Conservation (phyloP, 37 sponge, comb jelly and placozoan genomes). For the Halichondria panicea region DNA sequence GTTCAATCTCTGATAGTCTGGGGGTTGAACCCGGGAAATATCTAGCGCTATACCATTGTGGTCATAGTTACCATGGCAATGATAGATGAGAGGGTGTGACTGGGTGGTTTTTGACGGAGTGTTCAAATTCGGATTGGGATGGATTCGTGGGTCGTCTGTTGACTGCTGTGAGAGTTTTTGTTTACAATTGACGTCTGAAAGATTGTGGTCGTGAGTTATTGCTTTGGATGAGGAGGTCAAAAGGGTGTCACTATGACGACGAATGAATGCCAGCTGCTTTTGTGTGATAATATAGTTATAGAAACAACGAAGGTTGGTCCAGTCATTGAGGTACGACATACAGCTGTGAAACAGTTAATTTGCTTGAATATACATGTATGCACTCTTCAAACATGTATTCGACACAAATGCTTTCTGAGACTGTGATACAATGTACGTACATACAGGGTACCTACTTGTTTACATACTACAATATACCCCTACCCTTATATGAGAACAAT, state of each 20-base stretch:
- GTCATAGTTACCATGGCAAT: conserved; percentile 13
- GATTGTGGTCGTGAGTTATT: background rate
- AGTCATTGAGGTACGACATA: conserved; percentile 11
- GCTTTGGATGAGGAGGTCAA: background rate
- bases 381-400: too few relatives aligned
- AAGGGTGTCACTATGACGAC: conserved; percentile 20
- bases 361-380: too few relatives aligned
- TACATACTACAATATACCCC: too few relatives aligned
- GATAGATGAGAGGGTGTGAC: background rate
- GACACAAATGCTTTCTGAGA: too few relatives aligned
- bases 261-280: conserved; percentile 20
- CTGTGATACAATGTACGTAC: too few relatives aligned
- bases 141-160: too few relatives aligned
- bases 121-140: too few relatives aligned
- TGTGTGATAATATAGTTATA: conserved; percentile 50
- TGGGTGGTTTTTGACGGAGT: too few relatives aligned
- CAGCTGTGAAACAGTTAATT: too few relatives aligned
- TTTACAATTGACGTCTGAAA: background rate
- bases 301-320: conserved; percentile 19
- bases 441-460: too few relatives aligned
- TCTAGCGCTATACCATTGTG: conserved; percentile 56
- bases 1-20: conserved; percentile 30
- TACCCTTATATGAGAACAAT: background rate
- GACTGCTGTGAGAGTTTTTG: conserved; percentile 5
- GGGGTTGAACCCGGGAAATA: background rate